Conservation (phyloP, 2,113 vertebrate genomes). For the Festucalex cinctus region DNA sequence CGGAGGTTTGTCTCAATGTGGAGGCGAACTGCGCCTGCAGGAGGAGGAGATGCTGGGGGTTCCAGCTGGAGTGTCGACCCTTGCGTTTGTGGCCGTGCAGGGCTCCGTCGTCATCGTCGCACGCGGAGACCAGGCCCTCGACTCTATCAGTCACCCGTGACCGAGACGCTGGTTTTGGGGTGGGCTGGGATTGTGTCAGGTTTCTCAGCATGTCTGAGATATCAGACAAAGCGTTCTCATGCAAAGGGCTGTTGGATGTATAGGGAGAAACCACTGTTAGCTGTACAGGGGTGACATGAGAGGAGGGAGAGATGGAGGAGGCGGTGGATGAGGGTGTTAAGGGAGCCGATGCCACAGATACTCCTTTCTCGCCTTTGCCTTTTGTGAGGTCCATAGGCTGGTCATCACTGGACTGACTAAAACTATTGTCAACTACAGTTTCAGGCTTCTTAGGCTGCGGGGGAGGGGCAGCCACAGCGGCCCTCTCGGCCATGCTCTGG, state of each 20-base stretch:
- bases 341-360: conserved; percentile 82
- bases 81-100: conserved; percentile 90
- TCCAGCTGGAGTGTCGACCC: conserved; percentile 99
- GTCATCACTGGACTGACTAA: conserved; percentile 88
- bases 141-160: conserved; percentile 85
- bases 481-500: conserved; percentile 95
- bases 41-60: conserved; percentile 97
- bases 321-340: conserved; percentile 85
- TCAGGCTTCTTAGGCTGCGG: conserved; percentile 84
- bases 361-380: conserved; percentile 88
- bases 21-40: conserved; percentile 97
- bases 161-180: conserved; percentile 84
- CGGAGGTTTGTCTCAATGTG: conserved; percentile 88
- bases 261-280: conserved; percentile 87
- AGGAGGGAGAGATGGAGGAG: conserved; percentile 85
- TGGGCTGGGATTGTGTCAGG: conserved; percentile 88
- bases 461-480: conserved; percentile 87
- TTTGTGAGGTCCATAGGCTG: conserved; percentile 99
- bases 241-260: conserved; percentile 89
- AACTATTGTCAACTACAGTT: conserved; percentile 79
- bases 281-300: conserved; percentile 84
- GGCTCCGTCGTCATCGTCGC: conserved; percentile 85
- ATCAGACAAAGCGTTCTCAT: conserved; percentile 96
- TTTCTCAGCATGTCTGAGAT: conserved; percentile 99
- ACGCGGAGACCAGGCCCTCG: conserved; percentile 82